phyloP scores from a whole-genome alignment of 2,113 vertebrate species.

The Caracal caracal region DNA sequence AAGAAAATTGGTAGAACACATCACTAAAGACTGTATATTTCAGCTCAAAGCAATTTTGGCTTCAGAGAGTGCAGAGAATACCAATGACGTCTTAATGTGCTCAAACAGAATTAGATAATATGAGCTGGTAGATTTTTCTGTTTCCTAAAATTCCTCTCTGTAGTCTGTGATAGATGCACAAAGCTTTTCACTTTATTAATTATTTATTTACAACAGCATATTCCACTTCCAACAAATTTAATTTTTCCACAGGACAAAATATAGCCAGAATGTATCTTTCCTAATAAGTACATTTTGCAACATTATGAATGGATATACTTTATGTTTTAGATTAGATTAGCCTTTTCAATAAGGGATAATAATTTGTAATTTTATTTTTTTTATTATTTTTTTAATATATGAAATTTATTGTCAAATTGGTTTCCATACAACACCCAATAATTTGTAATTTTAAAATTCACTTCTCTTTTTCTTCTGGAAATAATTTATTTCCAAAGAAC shows the following conservation, averaged over 20 bases:
- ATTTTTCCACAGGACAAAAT: conserved; percentile 39
- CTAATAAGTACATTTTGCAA: conserved; percentile 43
- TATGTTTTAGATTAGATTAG: conserved; percentile 21
- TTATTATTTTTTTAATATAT: no score
- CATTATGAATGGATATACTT: conserved; percentile 34
- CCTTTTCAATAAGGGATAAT: conserved; percentile 14
- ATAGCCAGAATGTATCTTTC: conserved; percentile 27
- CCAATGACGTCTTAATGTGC: conserved; percentile 45
- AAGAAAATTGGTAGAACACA: conserved; percentile 29
- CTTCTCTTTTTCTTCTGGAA: conserved; percentile 29
- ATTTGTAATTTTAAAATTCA: conserved; percentile 45
- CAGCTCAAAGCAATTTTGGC: conserved; percentile 48
- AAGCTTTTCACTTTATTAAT: conserved; percentile 53
- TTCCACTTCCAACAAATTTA: conserved; percentile 40
- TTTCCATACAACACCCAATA: not conserved
- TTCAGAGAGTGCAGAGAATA: conserved; percentile 47
- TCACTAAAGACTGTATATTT: not conserved
- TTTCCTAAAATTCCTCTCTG: conserved; percentile 35
- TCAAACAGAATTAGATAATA: conserved; percentile 57
- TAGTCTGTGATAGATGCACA: not conserved
- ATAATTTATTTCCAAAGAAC: conserved; percentile 21
- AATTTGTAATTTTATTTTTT: conserved; percentile 9
- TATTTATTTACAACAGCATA: conserved; percentile 31
- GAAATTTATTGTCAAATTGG: no score
- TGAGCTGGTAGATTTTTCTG: not conserved